Evolutionary conservation across 2,888 invertebrate genomes (phyloP), one percentile per base, ranked within the genome.

Genomic region (Choristoneura rosaceana): DNA sequence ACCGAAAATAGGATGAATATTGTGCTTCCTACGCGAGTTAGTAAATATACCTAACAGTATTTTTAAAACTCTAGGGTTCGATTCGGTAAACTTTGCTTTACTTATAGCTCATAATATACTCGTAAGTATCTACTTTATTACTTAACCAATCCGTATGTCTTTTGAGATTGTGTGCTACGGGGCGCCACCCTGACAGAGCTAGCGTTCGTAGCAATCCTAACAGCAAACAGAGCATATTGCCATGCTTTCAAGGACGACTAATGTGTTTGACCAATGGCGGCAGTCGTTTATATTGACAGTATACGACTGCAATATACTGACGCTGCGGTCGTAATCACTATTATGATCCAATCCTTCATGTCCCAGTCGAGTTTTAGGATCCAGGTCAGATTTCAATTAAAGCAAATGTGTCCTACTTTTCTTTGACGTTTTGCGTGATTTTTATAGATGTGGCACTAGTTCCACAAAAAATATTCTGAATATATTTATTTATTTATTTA

Each of bases 211-310:
- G 25, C 62, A 62, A 62, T 62, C 62, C 45, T 45, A 14, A 10
- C n/a, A 47, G 62, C 25, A 62, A 62, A 62, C 62, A 62, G 62
- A 62, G 43, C 45, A 45, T 62, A 62, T 62, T 33, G 45, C 62
- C 17, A 43, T 62, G 45, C 62, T 62, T 62, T 62, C 62, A 62
- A 60, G 41, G 62, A 62, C 25, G 43, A 33, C 45, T 62, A 62
- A 62, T 62, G 45, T 62, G 45, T 62, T 62, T 62, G 45, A 33
- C 62, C 62, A 62, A 47, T 62, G 25, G 62, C 14, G 62, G 14
- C 45, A 45, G 10, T 0, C 15, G 4, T 17, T 41, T 60, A 41
- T 60, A 60, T 60, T 15, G 60, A 38, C 41, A 41, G 9, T 60
- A 60, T 60, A 60, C 60, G 41, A 60, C 38, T 60, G 60, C 60